These are phyloP conservation scores for Neocloeon triangulifer DNA, from an alignment of 1,140 invertebrate genomes.

Conservation along the genomic window DNA sequence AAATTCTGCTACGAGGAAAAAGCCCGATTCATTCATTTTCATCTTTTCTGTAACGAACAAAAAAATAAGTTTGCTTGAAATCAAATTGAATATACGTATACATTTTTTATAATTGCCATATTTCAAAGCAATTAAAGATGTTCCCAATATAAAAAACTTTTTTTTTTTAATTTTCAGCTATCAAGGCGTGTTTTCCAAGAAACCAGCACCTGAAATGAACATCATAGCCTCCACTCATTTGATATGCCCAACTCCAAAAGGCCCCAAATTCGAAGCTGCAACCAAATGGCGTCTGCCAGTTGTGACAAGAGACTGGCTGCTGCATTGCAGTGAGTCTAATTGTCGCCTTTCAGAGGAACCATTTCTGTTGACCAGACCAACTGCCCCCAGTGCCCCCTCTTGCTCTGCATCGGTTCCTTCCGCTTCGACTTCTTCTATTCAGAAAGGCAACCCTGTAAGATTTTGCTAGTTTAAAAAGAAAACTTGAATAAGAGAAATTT, in stretches of 20 bases:
- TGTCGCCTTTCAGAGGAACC: slow-evolving; percentile 25
- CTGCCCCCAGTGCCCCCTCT: no score
- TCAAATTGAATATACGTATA: no score
- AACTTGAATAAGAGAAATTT: no score
- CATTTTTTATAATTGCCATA: no score
- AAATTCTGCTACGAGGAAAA: no score
- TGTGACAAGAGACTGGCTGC: slow-evolving; percentile 50
- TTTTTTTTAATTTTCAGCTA: slow-evolving; percentile 13
- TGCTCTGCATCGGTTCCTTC: no score
- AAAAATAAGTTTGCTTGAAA: no score
- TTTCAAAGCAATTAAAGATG: slow-evolving; percentile 4
- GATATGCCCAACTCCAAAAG: slow-evolving; percentile 40
- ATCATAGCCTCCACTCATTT: slow-evolving; percentile 46
- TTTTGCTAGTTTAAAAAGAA: no score
- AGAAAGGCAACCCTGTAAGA: no score
- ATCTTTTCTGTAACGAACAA: no score
- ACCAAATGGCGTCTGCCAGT: slow-evolving; percentile 57
- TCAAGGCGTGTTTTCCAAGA: slow-evolving; percentile 37
- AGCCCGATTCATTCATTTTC: no score
- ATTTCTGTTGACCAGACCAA: slow-evolving; percentile 34
- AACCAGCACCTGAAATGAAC: slow-evolving; percentile 21
- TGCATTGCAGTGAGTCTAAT: slow-evolving; percentile 34
- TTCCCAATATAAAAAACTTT: neutral
- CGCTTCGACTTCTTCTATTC: slow-evolving; percentile 1
- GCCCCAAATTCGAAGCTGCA: slow-evolving; percentile 64